These are phyloP conservation scores for Magallana nippona DNA, from an alignment of 2,888 invertebrate genomes.

Conservation along the genomic window DNA sequence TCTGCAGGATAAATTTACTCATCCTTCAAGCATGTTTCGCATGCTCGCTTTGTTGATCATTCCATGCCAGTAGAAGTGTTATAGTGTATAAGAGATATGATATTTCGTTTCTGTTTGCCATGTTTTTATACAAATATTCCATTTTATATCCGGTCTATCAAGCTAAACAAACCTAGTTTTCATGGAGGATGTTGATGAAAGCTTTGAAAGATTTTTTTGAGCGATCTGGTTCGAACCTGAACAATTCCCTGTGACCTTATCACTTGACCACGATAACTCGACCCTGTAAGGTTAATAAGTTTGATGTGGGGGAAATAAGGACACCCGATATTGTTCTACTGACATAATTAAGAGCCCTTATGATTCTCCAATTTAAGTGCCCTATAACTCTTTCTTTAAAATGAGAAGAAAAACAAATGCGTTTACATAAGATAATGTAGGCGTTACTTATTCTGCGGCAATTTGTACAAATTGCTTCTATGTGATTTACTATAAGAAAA, in stretches of 20 bases:
- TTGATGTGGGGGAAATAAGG: not conserved
- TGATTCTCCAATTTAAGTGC: not conserved
- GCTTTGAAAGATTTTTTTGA: no score
- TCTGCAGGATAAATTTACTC: slow-evolving; percentile 27
- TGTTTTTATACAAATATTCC: not conserved
- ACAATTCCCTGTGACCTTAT: not conserved
- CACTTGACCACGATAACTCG: not conserved
- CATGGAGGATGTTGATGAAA: no score
- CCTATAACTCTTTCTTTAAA: slow-evolving; percentile 15
- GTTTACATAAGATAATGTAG: not conserved
- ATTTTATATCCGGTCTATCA: no score
- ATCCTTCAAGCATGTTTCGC: not conserved
- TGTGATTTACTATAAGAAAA: slow-evolving; percentile 2
- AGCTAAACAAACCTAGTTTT: no score
- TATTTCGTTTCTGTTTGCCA: not conserved
- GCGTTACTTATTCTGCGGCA: not conserved
- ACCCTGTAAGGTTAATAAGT: not conserved
- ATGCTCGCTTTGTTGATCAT: slow-evolving; percentile 31
- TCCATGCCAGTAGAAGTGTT: slow-evolving; percentile 28
- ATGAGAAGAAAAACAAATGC: not conserved
- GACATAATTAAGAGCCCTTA: slow-evolving; percentile 30
- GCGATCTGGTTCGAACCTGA: not conserved
- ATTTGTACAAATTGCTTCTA: not conserved
- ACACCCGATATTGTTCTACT: not conserved
- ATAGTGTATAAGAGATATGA: slow-evolving; percentile 3